Base-by-base conservation (phyloP, 2,888 invertebrate genomes). In the Dasysyrphus albostriatus region DNA sequence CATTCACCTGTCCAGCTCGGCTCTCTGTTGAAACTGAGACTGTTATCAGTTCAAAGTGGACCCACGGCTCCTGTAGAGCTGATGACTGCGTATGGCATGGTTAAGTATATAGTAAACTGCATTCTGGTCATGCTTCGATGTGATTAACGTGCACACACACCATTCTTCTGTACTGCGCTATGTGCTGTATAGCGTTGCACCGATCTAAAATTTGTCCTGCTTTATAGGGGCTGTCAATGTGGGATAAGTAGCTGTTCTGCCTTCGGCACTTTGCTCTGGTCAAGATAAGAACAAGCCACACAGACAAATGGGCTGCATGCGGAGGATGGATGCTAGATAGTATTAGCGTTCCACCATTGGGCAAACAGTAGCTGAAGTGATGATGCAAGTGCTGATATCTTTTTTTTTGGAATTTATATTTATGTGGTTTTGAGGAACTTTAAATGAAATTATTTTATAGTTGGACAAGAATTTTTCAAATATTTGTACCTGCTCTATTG, bases 21-120 rank as follows among this genome's bases (percentile, higher is more conserved):
- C 63, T 39, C 54, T 37, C 49, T 65, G 58, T 80, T 32, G 47
- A 47, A 65, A 16, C 34, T 34, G 54, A 56, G 61, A 74, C 82
- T 85, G 63, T 85, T 85, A 85, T 85, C 85, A 85, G 85, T 78
- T 73, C 70, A 70, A 82, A 74, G 70, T 82, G 77, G 82, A 76
- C 67, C 49, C 54, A 81, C 76, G 37, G 76, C 84, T 84, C 59
- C 81, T 76, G 80, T 32, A 56, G 37, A 47, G 80, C 65, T 76
- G 67, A 51, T 61, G 72, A 76, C 76, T 84, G 76, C 80, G 81
- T 69, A 54, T 67, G 44, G 47, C 47, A 47, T 54, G 70, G 63
- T 79, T 80, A 59, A 72, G 75, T 80, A 12, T 80, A 12, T 59
- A 56, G 24, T 42, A 37, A 49, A 47, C 51, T 63, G 37, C 19